Percentiles rank a stretch among this genome's conserved stretches.
These are phyloP conservation scores for Stratiomys singularior DNA, from an alignment of 2,888 invertebrate species.

Conservation along the genomic window DNA sequence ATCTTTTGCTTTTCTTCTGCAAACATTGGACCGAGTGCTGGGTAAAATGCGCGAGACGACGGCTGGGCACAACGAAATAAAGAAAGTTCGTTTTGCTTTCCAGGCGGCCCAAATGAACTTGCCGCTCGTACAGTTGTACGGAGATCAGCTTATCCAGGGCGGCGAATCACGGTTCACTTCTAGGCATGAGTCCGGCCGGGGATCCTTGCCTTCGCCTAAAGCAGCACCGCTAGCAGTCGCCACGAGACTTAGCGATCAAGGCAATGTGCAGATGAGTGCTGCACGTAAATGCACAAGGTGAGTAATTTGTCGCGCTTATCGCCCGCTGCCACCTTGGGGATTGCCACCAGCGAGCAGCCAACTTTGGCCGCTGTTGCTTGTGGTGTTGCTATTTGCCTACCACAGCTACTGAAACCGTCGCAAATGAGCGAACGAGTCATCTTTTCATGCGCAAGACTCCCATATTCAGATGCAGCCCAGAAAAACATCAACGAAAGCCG, in stretches of 20 bases:
- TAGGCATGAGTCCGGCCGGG: neutral
- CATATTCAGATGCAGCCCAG: conserved; percentile 6
- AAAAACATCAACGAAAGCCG: conserved; percentile 27
- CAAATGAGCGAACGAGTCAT: conserved; percentile 30
- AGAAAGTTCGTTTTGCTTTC: conserved; percentile 33
- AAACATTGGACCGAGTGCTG: neutral
- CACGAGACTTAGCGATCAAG: conserved; percentile 6
- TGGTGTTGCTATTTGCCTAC: too few relatives aligned
- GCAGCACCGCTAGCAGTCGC: neutral
- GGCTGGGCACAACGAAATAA: neutral
- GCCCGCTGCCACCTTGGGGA: conserved; percentile 3
- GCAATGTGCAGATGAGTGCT: conserved; percentile 23
- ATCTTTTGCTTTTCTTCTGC: neutral
- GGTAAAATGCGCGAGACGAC: conserved; percentile 27
- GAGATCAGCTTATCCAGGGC: neutral
- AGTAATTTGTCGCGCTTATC: conserved; percentile 42
- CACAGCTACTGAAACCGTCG: conserved; percentile 4
- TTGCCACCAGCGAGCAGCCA: neutral
- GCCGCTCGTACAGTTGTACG: neutral
- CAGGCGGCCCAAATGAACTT: neutral
- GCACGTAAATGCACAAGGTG: conserved; percentile 39
- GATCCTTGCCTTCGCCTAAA: neutral
- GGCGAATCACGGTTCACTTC: neutral
- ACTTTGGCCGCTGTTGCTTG: neutral
- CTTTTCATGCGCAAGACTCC: conserved; percentile 38